phyloP scores from a whole-genome alignment of 2,888 invertebrate genomes.

The Drosophila rubida region DNA sequence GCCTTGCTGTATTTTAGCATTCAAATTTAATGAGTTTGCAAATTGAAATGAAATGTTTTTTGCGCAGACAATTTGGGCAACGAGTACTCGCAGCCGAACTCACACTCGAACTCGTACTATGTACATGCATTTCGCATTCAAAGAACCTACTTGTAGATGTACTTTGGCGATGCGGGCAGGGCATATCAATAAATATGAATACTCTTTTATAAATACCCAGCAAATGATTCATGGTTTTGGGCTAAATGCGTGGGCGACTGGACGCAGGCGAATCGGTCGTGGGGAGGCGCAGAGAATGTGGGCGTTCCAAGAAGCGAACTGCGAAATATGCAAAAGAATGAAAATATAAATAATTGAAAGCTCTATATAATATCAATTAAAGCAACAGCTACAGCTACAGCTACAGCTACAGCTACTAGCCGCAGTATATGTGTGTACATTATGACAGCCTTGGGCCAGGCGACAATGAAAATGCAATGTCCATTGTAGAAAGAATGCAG shows the following conservation, averaged over 20 bases:
- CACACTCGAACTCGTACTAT: background rate
- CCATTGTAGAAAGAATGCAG: conserved; percentile 36
- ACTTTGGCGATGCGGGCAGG: conserved; percentile 29
- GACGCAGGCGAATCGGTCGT: conserved; percentile 27
- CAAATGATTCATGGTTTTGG: conserved; percentile 53
- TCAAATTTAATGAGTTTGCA: conserved; percentile 30
- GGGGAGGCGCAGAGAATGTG: conserved; percentile 25
- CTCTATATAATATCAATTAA: conserved; percentile 24
- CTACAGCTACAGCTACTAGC: background rate
- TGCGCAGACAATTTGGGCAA: conserved; percentile 21
- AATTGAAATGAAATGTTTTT: conserved; percentile 24
- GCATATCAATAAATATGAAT: conserved; percentile 39
- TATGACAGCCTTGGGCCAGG: conserved; percentile 28
- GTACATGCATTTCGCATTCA: conserved; percentile 5
- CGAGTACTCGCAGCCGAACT: background rate
- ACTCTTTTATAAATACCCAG: conserved; percentile 62
- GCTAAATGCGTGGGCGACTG: conserved; percentile 61
- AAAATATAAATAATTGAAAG: conserved; percentile 27
- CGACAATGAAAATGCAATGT: conserved; percentile 46
- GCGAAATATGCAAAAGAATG: conserved; percentile 56
- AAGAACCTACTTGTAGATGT: conserved; percentile 4
- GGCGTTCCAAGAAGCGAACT: conserved; percentile 38
- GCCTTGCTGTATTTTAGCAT: conserved; percentile 8
- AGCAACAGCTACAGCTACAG: background rate
- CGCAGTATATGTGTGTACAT: background rate